Evolutionary conservation across 1,140 invertebrate genomes (phyloP).

Genomic region (Ostrea edulis): DNA sequence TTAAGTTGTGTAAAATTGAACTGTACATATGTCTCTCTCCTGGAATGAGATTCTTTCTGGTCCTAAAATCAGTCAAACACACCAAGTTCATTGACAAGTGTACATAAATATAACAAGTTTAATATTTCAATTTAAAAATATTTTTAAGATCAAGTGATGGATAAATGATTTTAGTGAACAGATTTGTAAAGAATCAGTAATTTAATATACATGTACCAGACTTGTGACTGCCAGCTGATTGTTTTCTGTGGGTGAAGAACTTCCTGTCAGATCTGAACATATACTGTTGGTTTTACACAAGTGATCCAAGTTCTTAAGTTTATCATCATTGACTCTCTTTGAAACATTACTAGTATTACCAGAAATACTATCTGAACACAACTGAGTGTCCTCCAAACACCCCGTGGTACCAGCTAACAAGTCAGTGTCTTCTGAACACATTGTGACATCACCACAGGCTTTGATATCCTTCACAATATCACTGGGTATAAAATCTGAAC

Average conservation of each 20-base stretch:
- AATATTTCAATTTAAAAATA: background rate
- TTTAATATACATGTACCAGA: background rate
- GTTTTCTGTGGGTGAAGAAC: background rate
- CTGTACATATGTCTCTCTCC: slow-evolving; percentile 15
- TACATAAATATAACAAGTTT: background rate
- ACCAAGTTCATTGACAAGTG: background rate
- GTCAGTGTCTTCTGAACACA: background rate
- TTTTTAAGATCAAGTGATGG: background rate
- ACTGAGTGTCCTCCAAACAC: background rate
- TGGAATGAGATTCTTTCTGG: slow-evolving; percentile 36
- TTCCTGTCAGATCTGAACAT: background rate
- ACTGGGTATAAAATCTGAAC: background rate
- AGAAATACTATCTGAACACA: background rate
- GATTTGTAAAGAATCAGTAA: no score
- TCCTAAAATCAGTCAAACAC: slow-evolving; percentile 23
- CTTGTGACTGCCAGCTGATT: background rate
- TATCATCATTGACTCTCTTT: background rate
- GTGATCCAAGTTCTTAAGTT: background rate
- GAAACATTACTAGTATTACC: background rate
- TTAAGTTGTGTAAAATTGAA: slow-evolving; percentile 32
- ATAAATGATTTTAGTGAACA: background rate
- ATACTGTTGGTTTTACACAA: background rate
- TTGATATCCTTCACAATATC: background rate
- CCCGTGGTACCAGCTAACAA: background rate
- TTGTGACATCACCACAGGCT: background rate